phyloP scores from a whole-genome alignment of 2,888 invertebrate genomes.

The Cylindroiulus punctatus region DNA sequence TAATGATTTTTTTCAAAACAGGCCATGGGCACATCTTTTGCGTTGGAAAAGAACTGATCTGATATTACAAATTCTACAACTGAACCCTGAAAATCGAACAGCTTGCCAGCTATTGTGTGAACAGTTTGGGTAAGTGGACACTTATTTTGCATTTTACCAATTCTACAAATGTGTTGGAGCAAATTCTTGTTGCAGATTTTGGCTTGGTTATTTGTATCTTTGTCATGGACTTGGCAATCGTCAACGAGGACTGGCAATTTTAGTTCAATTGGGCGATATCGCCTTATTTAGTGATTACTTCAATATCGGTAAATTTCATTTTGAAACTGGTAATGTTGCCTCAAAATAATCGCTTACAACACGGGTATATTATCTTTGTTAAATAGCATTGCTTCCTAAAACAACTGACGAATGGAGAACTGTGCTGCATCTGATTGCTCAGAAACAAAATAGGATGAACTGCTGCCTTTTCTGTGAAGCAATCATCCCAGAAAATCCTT shows the following conservation, averaged over 20 bases:
- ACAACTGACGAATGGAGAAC: constrained; percentile 40
- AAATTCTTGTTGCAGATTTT: constrained; percentile 48
- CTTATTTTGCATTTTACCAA: background rate
- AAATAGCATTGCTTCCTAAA: constrained; percentile 47
- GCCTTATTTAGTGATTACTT: constrained; percentile 33
- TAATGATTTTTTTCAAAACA: constrained; percentile 7
- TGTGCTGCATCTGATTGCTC: background rate
- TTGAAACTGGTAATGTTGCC: background rate
- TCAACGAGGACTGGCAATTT: background rate
- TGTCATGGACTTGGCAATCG: background rate
- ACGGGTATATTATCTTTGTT: background rate
- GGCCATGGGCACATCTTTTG: constrained; percentile 41
- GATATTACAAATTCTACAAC: constrained; percentile 2
- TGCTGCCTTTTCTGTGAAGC: constrained; percentile 24
- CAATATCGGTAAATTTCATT: constrained; percentile 29
- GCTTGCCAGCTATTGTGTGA: background rate
- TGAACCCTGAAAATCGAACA: background rate
- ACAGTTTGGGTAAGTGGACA: constrained; percentile 16
- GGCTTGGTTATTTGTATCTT: constrained; percentile 42
- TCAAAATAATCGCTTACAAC: background rate
- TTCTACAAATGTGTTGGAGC: background rate
- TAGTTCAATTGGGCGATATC: constrained; percentile 48
- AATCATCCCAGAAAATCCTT: background rate
- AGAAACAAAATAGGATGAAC: background rate
- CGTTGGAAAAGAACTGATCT: constrained; percentile 52